Base-by-base conservation (phyloP, 2,113 vertebrate species). In the Dicerorhinus sumatrensis region DNA sequence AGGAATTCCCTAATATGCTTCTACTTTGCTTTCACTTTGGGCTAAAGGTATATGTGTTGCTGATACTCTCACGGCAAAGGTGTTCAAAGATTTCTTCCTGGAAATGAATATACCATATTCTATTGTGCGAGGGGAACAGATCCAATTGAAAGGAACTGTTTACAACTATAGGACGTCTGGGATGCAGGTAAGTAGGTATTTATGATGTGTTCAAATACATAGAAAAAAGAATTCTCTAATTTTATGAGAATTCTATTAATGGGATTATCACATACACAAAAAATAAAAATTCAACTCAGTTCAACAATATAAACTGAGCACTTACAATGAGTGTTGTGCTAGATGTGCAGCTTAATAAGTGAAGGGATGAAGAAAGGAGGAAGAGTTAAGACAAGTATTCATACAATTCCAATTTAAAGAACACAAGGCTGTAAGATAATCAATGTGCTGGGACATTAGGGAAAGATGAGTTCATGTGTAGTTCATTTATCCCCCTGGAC, bases 81-180 rank as follows among this genome's bases (percentile, higher is more conserved):
- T 99, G 62, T 93, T 93, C 20, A 99, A 99, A 98, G 98, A 98
- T 0, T 48, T 99, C 85, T 99, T 99, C 36, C 29, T 99, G 70
- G 99, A 99, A 3, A 25, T 99, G 88, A 98, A 98, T 8, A 96
- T 99, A 76, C 99, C 99, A 0, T 99, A 99, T 76, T 99, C 99
- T 48, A 98, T 99, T 96, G 98, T 99, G n/a, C 97, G 99, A 93
- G 99, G 99, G 58, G 99, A 99, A 72, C 99, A 99, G 96, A 98
- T 99, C 33, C 98, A 99, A 88, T 97, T 99, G 27, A 98, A 96
- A 91, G 99, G 99, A 62, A 99, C 99, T 0, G 98, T 99, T 89
- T 99, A 99, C 98, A 99, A 99, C 98, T 99, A 99, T 7, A 70
- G 0, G 29, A 2, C 13, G 16, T 96, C 82, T 81, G 72, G 83